Conservation (phyloP, 2,113 vertebrate species). For the Lasiurus cinereus region DNA sequence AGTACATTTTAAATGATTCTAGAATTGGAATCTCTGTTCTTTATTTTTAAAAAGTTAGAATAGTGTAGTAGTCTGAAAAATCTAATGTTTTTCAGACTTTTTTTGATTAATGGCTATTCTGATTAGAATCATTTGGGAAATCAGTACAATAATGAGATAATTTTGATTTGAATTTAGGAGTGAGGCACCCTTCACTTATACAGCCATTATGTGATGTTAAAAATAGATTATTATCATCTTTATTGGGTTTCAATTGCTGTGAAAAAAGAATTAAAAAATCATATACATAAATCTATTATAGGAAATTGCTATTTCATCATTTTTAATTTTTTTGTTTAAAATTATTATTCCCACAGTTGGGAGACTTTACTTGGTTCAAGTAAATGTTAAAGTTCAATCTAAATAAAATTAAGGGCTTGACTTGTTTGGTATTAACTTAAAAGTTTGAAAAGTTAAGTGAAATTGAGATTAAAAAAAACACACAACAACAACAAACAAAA, state of each 20-base stretch:
- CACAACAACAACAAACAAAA: not conserved
- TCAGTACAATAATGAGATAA: not conserved
- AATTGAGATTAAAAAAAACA: not conserved
- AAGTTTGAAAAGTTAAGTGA: not conserved
- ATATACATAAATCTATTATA: not conserved
- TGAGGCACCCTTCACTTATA: not conserved
- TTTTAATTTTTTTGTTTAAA: constrained; percentile 2
- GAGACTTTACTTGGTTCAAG: not conserved
- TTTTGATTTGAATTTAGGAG: constrained; percentile 31
- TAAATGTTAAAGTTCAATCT: not conserved
- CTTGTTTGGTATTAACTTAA: not conserved
- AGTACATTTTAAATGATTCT: constrained; percentile 34
- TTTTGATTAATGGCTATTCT: constrained; percentile 4
- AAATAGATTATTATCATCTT: not conserved
- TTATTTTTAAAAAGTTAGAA: not conserved
- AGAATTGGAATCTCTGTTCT: not conserved
- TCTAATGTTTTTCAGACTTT: not conserved
- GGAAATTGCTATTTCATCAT: not conserved
- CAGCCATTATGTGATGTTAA: not conserved
- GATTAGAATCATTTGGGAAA: constrained; percentile 42
- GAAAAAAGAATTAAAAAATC: not conserved
- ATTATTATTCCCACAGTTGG: not conserved
- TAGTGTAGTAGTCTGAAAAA: constrained; percentile 15
- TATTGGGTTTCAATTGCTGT: not conserved
- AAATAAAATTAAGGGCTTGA: not conserved